Evolutionary conservation across 37 sponge, comb jelly and placozoan species (phyloP).

Genomic region (Eunapius fragilis): DNA sequence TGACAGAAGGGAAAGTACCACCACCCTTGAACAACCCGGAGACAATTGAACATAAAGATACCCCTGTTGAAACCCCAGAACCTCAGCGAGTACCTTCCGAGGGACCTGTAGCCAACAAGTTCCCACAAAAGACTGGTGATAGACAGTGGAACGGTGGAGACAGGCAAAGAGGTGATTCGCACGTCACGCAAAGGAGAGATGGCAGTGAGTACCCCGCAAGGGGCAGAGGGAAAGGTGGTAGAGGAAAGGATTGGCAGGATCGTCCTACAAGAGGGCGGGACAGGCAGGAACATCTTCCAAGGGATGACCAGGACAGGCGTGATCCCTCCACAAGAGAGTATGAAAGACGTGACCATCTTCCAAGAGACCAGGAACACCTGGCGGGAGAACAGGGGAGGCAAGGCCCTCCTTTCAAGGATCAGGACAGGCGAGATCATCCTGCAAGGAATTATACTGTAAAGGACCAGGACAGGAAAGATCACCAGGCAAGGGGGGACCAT

Average conservation of each 20-base stretch:
- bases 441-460: no score
- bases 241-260: constrained; percentile 6
- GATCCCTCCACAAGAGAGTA: background rate
- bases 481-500: background rate
- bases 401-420: background rate
- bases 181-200: background rate
- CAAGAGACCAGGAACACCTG: background rate
- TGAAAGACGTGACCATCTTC: background rate
- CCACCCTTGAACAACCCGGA: background rate
- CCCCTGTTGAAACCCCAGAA: background rate
- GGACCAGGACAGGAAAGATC: background rate
- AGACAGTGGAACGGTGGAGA: constrained; percentile 5
- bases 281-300: background rate
- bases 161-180: background rate
- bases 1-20: background rate
- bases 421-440: background rate
- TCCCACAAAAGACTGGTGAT: background rate
- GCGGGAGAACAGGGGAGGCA: background rate
- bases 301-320: background rate
- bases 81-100: background rate
- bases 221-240: background rate
- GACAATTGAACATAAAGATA: background rate
- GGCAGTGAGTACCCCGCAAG: background rate
- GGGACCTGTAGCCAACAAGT: background rate
- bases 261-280: background rate